Percentiles rank a stretch among this genome's conserved stretches.
phyloP scores from a whole-genome alignment of 37 sponge, comb jelly and placozoan genomes.

The Beroe ovata region DNA sequence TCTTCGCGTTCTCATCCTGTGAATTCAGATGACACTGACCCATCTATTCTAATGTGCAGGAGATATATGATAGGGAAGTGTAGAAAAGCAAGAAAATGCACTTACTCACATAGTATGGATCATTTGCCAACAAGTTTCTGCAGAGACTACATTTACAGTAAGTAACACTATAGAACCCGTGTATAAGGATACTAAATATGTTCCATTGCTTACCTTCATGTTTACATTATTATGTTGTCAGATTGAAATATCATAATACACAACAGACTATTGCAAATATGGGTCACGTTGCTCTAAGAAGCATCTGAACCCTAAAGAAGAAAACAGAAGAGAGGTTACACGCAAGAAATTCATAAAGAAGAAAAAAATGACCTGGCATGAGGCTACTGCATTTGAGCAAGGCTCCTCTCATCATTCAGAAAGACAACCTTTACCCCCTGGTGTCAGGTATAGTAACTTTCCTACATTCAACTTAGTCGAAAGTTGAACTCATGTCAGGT shows the following conservation, averaged over 20 bases:
- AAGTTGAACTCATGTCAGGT: too few species aligned
- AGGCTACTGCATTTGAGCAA: constrained; percentile 33
- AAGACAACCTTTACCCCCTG: constrained; percentile 29
- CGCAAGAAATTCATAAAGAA: constrained; percentile 44
- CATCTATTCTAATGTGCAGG: constrained; percentile 43
- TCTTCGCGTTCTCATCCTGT: not conserved
- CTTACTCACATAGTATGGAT: constrained; percentile 63
- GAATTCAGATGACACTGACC: not conserved
- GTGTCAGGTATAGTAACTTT: constrained; percentile 9
- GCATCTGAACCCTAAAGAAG: constrained; percentile 46
- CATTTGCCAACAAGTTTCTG: constrained; percentile 50
- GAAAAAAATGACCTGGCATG: constrained; percentile 64
- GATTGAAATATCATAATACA: too few species aligned
- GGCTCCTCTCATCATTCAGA: constrained; percentile 15
- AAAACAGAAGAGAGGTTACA: constrained; percentile 46
- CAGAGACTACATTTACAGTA: constrained; percentile 35
- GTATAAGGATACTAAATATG: too few species aligned
- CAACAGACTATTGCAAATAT: constrained; percentile 61
- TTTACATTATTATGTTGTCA: too few species aligned
- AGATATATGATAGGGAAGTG: constrained; percentile 57
- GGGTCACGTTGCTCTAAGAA: constrained; percentile 18
- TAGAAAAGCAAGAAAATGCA: constrained; percentile 46
- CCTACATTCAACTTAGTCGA: too few species aligned
- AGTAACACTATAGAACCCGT: too few species aligned
- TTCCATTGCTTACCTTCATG: too few species aligned